phyloP scores from a whole-genome alignment of 2,888 invertebrate species.

The Biston stratarius region DNA sequence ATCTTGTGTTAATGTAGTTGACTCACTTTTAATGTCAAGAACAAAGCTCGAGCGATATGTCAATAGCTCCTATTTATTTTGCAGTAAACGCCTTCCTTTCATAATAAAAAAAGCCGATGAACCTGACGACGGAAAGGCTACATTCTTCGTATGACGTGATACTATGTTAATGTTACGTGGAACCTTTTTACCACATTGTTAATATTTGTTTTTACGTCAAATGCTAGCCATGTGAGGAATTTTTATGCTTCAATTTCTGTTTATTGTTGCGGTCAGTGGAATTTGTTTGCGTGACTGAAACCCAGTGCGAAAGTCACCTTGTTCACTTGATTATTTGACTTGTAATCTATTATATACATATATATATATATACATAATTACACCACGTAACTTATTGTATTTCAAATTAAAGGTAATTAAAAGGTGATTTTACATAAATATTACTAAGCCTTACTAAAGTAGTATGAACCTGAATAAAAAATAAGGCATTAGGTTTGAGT shows the following conservation, averaged over 20 bases:
- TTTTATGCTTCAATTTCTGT: constrained; percentile 33
- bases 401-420: constrained; percentile 32
- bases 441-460: neutral
- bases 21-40: constrained; percentile 38
- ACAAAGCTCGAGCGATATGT: constrained; percentile 67
- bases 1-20: neutral
- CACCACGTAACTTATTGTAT: constrained; percentile 27
- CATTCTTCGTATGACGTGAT: constrained; percentile 62
- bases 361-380: constrained; percentile 36
- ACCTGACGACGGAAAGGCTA: constrained; percentile 71
- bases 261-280: constrained; percentile 38
- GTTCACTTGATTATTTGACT: constrained; percentile 31
- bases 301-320: constrained; percentile 43
- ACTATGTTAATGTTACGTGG: constrained; percentile 27
- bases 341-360: constrained; percentile 39
- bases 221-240: constrained; percentile 35
- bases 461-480: constrained; percentile 2
- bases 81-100: constrained; percentile 72
- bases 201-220: constrained; percentile 34
- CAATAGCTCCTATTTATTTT: constrained; percentile 80
- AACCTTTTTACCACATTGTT: constrained; percentile 25
- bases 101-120: constrained; percentile 75
- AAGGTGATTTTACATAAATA: constrained; percentile 19
- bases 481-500: neutral
- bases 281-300: constrained; percentile 37